Base-by-base conservation (phyloP, 2,888 invertebrate genomes). In the Dryococelus australis region DNA sequence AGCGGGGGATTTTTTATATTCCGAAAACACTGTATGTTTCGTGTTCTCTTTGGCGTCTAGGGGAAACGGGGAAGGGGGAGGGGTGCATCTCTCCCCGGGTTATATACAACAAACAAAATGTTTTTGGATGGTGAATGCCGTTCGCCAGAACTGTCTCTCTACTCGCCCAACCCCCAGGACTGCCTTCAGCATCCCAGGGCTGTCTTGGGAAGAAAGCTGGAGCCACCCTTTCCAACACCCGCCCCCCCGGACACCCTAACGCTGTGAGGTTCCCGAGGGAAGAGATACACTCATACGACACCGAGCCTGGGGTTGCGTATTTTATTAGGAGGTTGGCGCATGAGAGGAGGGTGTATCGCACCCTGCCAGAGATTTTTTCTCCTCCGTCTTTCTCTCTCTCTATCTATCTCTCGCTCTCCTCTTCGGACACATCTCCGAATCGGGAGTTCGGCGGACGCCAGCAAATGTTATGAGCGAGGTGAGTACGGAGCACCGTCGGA, bases 71-170 rank as follows among this genome's bases (percentile, higher is more conserved):
- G 47, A 13, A 16, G 10, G 8, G 47, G 47, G 16, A 8, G 10
- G 4, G 8, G 47, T 13, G 47, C 47, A 47, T 47, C 47, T 47
- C 47, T 16, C 28, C 43, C 27, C 26, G 20, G 83, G 83, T 83
- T 83, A 83, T 83, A 27, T 83, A 83, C 83, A 83, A 83, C 83
- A 83, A 83, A 83, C 24, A 83, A 83, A 83, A 83, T 83, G 83
- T 43, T 65, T 65, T 83, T 43, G 83, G 28, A 83, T 83, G 83
- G 16, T 83, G 83, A 83, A 83, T 83, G 83, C 83, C 43, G 43
- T 43, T 83, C 83, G 65, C 65, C 65, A 16, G 65, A 65, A 65
- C 20, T 16, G n/a, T 16, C 65, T 65, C n/a, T 65, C 65, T 65
- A 1, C 16, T n/a, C 65, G 10, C 65, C 16, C 65, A 65, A 10